A percentile compares a stretch with the other conserved stretches of the same genome.
These are phyloP conservation scores for Motacilla tschutschensis DNA, from an alignment of 2,113 vertebrate genomes.

Conservation along the genomic window DNA sequence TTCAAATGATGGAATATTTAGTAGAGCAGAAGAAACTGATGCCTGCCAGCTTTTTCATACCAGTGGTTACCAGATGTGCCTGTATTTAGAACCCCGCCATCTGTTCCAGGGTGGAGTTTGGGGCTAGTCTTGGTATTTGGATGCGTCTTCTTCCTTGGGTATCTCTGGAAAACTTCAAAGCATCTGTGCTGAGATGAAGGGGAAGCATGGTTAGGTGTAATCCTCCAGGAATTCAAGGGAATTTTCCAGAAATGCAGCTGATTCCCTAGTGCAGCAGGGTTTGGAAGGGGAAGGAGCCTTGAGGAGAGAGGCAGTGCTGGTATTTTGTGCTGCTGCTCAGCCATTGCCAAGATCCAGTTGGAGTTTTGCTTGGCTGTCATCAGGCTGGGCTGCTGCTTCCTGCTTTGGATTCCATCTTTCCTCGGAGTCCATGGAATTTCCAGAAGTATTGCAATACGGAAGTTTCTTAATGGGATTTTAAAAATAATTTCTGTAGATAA, in stretches of 20 bases:
- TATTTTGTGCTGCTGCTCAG: not conserved
- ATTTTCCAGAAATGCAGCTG: not conserved
- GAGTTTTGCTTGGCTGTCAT: constrained; percentile 10
- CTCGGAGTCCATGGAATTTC: not conserved
- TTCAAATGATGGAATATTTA: constrained; percentile 28
- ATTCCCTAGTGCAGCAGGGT: not conserved
- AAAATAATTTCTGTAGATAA: not conserved
- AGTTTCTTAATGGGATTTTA: not conserved
- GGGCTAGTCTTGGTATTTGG: constrained; percentile 8
- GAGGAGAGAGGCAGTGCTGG: not conserved
- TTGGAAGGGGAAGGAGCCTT: not conserved
- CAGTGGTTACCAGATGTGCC: constrained; percentile 39
- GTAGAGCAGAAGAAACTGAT: not conserved
- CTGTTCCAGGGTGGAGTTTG: constrained; percentile 35
- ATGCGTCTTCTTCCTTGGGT: constrained; percentile 13
- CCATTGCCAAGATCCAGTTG: not conserved
- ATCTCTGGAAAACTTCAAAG: constrained; percentile 30
- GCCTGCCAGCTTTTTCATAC: constrained; percentile 31
- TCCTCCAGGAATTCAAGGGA: not conserved
- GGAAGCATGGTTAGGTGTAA: not conserved
- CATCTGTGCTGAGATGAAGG: not conserved
- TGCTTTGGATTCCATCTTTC: not conserved
- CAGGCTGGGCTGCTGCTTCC: not conserved
- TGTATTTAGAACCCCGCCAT: constrained; percentile 12
- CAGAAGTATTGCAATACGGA: not conserved